A percentile compares a stretch with the other conserved stretches of the same genome.
These are phyloP conservation scores for Chrysemys picta DNA, from an alignment of 2,113 vertebrate species.

Conservation along the genomic window DNA sequence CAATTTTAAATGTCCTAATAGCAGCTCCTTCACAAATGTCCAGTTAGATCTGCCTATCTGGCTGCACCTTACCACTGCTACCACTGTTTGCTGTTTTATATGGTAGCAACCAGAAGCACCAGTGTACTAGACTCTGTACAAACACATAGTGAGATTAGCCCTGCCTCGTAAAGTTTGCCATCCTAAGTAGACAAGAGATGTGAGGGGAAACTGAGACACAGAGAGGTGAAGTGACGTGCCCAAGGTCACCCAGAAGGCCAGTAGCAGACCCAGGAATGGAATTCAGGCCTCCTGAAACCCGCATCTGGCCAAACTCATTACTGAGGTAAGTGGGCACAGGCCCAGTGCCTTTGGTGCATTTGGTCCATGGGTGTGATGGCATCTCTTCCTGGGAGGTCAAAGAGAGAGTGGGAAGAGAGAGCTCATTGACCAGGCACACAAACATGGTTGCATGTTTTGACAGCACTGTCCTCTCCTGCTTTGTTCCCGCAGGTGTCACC, in stretches of 20 bases:
- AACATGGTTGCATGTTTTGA: fast-evolving
- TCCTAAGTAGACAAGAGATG: neutral
- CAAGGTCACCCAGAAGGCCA: neutral
- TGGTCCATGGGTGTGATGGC: neutral
- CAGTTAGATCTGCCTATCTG: neutral
- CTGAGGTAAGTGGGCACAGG: neutral
- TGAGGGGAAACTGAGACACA: neutral
- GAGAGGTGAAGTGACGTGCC: neutral
- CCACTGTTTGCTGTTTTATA: neutral
- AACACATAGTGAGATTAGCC: neutral
- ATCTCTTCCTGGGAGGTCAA: neutral
- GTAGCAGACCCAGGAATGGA: neutral
- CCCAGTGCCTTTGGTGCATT: neutral
- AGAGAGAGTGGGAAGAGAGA: neutral
- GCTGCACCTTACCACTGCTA: neutral
- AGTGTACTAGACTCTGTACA: neutral
- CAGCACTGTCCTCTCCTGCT: slow-evolving; percentile 22
- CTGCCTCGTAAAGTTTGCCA: fast-evolving
- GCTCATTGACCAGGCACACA: neutral
- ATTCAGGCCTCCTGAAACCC: neutral
- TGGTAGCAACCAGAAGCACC: neutral
- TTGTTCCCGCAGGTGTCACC: slow-evolving; percentile 89
- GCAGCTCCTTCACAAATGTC: neutral
- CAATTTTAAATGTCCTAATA: neutral
- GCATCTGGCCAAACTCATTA: neutral